A percentile compares a stretch with the other conserved stretches of the same genome.
phyloP scores from a whole-genome alignment of 2,113 vertebrate genomes.

The Ptilorrhoa leucosticta region DNA sequence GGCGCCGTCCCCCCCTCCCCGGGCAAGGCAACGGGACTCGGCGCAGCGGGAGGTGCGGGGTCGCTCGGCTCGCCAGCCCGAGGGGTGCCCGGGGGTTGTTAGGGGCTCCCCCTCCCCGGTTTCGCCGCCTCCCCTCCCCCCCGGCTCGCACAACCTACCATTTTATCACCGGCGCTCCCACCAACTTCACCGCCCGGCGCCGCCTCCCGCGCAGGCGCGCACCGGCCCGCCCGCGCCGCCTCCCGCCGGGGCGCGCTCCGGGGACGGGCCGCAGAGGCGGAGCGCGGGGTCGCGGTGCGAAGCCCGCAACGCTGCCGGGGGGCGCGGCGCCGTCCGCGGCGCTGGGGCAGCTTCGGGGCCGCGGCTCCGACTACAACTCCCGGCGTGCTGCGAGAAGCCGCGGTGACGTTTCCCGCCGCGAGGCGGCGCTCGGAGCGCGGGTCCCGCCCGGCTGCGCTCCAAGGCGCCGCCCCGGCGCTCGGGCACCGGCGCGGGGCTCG shows the following conservation, averaged over 20 bases:
- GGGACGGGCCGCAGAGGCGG: background rate
- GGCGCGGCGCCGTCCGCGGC: too few relatives aligned
- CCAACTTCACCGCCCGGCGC: conserved; percentile 42
- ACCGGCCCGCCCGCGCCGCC: background rate
- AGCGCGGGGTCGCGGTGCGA: background rate
- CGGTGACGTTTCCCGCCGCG: background rate
- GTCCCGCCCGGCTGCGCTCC: background rate
- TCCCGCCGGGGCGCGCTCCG: background rate
- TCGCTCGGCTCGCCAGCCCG: background rate
- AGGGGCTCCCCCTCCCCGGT: background rate
- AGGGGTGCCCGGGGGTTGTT: background rate
- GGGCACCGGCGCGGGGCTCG: background rate
- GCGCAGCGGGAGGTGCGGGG: too few relatives aligned
- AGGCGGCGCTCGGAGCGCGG: background rate
- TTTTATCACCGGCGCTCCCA: conserved; percentile 50
- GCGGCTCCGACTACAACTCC: background rate
- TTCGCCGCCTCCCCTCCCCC: background rate
- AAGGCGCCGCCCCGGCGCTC: background rate
- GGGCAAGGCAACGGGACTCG: background rate
- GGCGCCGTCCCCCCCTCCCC: too few relatives aligned
- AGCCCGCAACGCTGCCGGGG: too few relatives aligned
- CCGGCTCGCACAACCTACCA: conserved; percentile 19
- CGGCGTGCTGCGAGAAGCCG: background rate
- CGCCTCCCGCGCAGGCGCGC: conserved; percentile 37
- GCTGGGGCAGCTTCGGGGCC: background rate